These are phyloP conservation scores for Sebastiscus tertius DNA, from an alignment of 2,797 vertebrate genomes.

Conservation along the genomic window DNA sequence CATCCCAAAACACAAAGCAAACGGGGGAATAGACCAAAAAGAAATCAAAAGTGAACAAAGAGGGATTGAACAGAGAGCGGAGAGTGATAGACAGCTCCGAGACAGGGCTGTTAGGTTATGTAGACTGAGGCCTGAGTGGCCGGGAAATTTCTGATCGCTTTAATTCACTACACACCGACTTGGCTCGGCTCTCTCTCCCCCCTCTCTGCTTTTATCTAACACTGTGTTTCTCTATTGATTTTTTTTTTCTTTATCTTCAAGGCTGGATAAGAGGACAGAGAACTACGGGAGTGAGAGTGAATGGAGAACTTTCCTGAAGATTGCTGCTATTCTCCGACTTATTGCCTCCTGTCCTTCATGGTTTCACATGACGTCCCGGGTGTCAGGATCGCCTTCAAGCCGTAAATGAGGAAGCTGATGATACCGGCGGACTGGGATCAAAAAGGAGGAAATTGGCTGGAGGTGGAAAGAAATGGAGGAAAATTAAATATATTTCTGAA, in stretches of 20 bases:
- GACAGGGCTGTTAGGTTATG: constrained; percentile 91
- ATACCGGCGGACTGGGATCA: constrained; percentile 62
- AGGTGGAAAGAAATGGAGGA: constrained; percentile 49
- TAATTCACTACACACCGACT: constrained; percentile 93
- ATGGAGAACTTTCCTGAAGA: constrained; percentile 90
- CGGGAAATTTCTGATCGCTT: constrained; percentile 95
- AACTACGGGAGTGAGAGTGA: constrained; percentile 87
- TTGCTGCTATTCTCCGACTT: constrained; percentile 92
- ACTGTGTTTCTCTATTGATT: constrained; percentile 96
- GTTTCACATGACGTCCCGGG: constrained; percentile 90
- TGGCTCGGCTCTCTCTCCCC: constrained; percentile 60
- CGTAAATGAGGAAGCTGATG: constrained; percentile 87
- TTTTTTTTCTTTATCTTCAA: constrained; percentile 91
- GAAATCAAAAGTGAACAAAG: constrained; percentile 77
- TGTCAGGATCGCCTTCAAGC: constrained; percentile 89
- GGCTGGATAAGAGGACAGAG: constrained; percentile 95
- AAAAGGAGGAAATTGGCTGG: constrained; percentile 51
- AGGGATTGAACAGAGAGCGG: constrained; percentile 49
- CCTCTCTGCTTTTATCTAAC: constrained; percentile 91
- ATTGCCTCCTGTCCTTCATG: constrained; percentile 95
- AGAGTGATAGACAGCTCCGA: constrained; percentile 84
- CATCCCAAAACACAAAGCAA: constrained; percentile 77
- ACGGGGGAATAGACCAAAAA: constrained; percentile 59
- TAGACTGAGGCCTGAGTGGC: constrained; percentile 84
- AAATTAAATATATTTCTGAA: constrained; percentile 29